phyloP scores from a whole-genome alignment of 2,113 vertebrate species.

The Pontoporia blainvillei region DNA sequence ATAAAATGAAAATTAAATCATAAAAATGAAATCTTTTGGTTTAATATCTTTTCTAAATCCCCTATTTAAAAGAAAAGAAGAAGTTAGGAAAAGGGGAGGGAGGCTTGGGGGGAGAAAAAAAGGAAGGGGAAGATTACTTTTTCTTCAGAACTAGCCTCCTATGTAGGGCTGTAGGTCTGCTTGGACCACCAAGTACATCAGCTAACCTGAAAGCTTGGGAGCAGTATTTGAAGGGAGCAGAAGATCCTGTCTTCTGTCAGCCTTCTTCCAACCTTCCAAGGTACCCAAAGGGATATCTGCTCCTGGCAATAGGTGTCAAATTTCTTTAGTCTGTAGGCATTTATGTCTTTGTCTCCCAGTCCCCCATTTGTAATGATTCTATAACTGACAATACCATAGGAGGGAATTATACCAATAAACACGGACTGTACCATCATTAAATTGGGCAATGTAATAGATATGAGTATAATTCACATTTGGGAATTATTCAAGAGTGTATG shows the following conservation, averaged over 20 bases:
- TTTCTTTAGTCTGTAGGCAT: not conserved
- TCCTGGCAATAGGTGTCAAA: not conserved
- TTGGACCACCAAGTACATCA: not conserved
- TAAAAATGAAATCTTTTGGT: conserved; percentile 47
- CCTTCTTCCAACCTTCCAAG: not conserved
- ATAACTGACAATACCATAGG: not conserved
- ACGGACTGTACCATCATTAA: not conserved
- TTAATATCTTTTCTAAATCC: conserved; percentile 37
- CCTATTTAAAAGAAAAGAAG: not conserved
- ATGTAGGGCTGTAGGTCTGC: not conserved
- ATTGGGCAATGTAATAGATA: not conserved
- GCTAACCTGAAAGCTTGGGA: not conserved
- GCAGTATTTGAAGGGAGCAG: not conserved
- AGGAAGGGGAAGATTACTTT: not conserved
- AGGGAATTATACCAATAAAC: not conserved
- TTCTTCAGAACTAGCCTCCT: not conserved
- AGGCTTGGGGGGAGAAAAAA: accelerated
- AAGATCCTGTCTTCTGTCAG: not conserved
- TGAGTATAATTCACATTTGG: not conserved
- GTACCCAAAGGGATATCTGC: not conserved
- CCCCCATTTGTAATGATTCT: not conserved
- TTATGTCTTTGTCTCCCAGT: not conserved
- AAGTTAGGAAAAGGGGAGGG: not conserved
- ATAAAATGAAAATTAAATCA: conserved; percentile 66
- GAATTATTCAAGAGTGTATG: not conserved